phyloP scores from a whole-genome alignment of 2,888 invertebrate genomes.

The Clunio marinus region DNA sequence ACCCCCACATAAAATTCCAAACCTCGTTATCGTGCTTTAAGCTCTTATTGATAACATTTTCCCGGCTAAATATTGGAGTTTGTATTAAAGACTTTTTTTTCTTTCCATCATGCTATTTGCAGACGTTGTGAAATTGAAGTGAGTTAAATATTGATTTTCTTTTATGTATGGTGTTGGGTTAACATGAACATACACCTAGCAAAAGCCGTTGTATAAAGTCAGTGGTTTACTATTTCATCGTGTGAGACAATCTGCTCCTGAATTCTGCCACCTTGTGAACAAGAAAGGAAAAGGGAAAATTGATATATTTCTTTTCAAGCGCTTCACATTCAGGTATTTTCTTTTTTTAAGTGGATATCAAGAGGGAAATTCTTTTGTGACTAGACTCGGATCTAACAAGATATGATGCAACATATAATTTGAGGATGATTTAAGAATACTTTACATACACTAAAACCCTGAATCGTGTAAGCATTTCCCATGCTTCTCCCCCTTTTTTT shows the following conservation, averaged over 20 bases:
- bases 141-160: constrained; percentile 14
- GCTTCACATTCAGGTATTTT: neutral
- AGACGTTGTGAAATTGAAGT: constrained; percentile 17
- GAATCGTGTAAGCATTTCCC: too few species aligned
- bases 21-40: neutral
- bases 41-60: neutral
- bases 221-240: constrained; percentile 16
- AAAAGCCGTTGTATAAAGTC: neutral
- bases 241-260: constrained; percentile 4
- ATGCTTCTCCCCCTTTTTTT: neutral
- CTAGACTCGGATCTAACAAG: neutral
- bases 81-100: neutral
- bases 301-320: neutral
- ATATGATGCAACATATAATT: neutral
- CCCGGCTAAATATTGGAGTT: neutral
- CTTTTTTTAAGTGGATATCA: too few species aligned
- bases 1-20: neutral
- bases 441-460: neutral
- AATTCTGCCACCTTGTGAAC: neutral
- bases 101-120: constrained; percentile 10
- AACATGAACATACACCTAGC: neutral
- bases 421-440: neutral
- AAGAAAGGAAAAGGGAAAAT: neutral
- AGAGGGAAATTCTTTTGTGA: neutral
- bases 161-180: neutral